Evolutionary conservation across 2,113 vertebrate species (phyloP).

Genomic region (Rhodinocichla rosea): DNA sequence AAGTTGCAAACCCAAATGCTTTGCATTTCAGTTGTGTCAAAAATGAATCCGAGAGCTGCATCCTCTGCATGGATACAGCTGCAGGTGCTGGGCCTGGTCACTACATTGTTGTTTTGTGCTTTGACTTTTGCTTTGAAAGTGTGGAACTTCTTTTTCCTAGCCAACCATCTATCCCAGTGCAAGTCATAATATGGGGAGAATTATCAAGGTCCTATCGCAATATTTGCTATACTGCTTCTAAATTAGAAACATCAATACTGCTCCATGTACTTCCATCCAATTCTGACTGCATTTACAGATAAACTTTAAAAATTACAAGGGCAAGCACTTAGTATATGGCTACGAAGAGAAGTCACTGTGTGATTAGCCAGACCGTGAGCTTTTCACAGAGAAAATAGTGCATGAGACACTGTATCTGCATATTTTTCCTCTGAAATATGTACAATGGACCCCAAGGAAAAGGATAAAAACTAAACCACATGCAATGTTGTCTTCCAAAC

Average conservation of each 20-base stretch:
- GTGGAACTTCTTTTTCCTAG: background rate
- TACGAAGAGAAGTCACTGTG: background rate
- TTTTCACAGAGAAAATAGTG: background rate
- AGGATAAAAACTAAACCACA: background rate
- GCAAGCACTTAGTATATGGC: background rate
- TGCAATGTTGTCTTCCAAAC: background rate
- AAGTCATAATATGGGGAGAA: background rate
- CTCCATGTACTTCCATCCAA: background rate
- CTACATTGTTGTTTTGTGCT: background rate
- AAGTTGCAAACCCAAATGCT: background rate
- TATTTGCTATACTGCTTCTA: background rate
- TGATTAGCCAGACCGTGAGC: background rate
- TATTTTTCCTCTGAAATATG: background rate
- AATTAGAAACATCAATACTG: background rate
- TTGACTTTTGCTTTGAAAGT: background rate
- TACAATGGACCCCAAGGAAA: background rate
- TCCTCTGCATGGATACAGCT: accelerated
- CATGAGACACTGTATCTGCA: background rate
- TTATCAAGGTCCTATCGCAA: background rate
- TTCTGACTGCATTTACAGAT: background rate
- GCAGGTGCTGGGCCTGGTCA: background rate
- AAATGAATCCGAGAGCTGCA: background rate
- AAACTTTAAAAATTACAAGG: background rate
- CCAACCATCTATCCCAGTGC: background rate
- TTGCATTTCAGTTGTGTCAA: background rate